A percentile compares a stretch with the other conserved stretches of the same genome.
These are phyloP conservation scores for Drosophila putrida DNA, from an alignment of 2,888 invertebrate genomes.

Conservation along the genomic window DNA sequence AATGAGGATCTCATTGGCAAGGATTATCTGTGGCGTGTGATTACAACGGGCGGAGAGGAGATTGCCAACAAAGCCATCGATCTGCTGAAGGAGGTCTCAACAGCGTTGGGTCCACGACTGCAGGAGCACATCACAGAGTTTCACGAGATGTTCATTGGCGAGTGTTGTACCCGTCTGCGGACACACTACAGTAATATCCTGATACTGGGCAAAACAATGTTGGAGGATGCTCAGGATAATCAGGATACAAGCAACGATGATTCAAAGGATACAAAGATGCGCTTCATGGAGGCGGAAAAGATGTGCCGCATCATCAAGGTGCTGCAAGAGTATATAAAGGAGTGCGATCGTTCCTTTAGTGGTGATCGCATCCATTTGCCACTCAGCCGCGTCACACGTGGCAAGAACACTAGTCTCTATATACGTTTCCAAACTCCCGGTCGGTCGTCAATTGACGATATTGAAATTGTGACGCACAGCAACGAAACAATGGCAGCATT, in stretches of 20 bases:
- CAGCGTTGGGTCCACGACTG: slow-evolving; percentile 95
- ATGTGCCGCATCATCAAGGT: slow-evolving; percentile 98
- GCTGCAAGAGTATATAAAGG: slow-evolving; percentile 96
- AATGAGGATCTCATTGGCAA: slow-evolving; percentile 97
- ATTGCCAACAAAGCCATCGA: slow-evolving; percentile 97
- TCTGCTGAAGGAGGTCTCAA: slow-evolving; percentile 96
- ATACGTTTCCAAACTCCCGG: slow-evolving; percentile 95
- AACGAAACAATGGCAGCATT: slow-evolving; percentile 97
- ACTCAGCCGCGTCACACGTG: slow-evolving; percentile 93
- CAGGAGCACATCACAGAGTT: slow-evolving; percentile 92
- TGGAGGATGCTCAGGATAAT: slow-evolving; percentile 56
- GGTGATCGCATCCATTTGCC: slow-evolving; percentile 96
- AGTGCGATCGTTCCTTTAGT: slow-evolving; percentile 95
- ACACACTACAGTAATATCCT: slow-evolving; percentile 94
- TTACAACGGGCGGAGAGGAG: slow-evolving; percentile 95
- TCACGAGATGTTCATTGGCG: slow-evolving; percentile 96
- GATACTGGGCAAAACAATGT: slow-evolving; percentile 81
- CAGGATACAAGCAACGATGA: slow-evolving; percentile 74
- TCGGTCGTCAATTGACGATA: slow-evolving; percentile 94
- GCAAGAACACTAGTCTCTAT: slow-evolving; percentile 94
- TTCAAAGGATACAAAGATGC: slow-evolving; percentile 83
- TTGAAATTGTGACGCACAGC: slow-evolving; percentile 96
- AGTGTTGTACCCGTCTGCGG: slow-evolving; percentile 95
- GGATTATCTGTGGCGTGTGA: slow-evolving; percentile 98
- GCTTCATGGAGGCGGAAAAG: slow-evolving; percentile 89